Base-by-base conservation (phyloP, 1,140 invertebrate species). In the Eumeta japonica region DNA sequence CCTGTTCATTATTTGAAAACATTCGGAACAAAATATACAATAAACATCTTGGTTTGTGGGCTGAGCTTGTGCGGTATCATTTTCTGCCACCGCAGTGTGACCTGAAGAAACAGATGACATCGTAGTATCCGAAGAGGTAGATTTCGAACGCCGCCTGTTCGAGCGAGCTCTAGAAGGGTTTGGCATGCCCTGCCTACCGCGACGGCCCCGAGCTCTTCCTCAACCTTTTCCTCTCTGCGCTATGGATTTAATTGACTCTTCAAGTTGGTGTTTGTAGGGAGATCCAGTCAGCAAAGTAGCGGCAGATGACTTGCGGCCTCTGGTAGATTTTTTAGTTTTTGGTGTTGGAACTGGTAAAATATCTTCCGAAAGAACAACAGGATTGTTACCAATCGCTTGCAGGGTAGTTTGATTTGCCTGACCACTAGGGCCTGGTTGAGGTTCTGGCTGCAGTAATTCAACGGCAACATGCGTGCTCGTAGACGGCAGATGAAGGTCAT, bases 401-500 rank as follows among this genome's bases (percentile, higher is more conserved):
- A 40, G 9, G 31, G 36, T 33, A 52, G 54, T 35, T 66, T 39
- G 5, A 58, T 52, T 16, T 45, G 43, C 20, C 19, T 18, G 20
- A n/a, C 20, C 20, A 24, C 20, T 24, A n/a, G 20, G 20, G 20
- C 20, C 29, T 30, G 12, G 29, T 30, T 30, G 29, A 30, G 20
- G 20, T 24, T 24, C n/a, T n/a, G n/a, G n/a, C n/a, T n/a, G n/a
- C n/a, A n/a, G n/a, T n/a, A n/a, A n/a, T n/a, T n/a, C n/a, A n/a
- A n/a, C n/a, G n/a, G n/a, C n/a, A n/a, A n/a, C n/a, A n/a, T n/a
- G n/a, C n/a, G n/a, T n/a, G n/a, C n/a, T n/a, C n/a, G n/a, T n/a
- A n/a, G n/a, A n/a, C n/a, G n/a, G n/a, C n/a, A n/a, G n/a, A n/a
- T n/a, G n/a, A n/a, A n/a, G n/a, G n/a, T n/a, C n/a, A n/a, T n/a